These are phyloP conservation scores for Oryzaephilus surinamensis DNA, from an alignment of 1,140 invertebrate genomes.

Conservation along the genomic window DNA sequence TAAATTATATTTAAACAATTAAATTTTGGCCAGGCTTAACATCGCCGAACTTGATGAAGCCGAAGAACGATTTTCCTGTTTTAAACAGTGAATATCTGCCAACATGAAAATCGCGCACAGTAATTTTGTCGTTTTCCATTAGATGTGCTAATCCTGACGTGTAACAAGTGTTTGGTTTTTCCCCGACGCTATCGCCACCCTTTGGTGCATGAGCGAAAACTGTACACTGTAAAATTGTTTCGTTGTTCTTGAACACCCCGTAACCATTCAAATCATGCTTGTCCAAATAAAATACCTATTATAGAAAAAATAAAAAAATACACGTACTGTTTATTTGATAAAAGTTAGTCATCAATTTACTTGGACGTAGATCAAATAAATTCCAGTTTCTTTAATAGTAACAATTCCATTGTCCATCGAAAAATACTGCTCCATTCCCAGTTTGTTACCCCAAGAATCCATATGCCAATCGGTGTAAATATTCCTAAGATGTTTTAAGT, in stretches of 20 bases:
- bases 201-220: slow-evolving; percentile 37
- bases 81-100: slow-evolving; percentile 59
- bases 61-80: slow-evolving; percentile 68
- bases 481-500: slow-evolving; percentile 37
- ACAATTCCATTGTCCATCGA: slow-evolving; percentile 38
- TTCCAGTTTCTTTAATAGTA: slow-evolving; percentile 44
- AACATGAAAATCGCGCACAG: slow-evolving; percentile 54
- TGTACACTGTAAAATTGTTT: slow-evolving; percentile 48
- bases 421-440: slow-evolving; percentile 36
- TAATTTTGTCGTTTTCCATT: slow-evolving; percentile 49
- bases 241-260: slow-evolving; percentile 43
- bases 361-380: slow-evolving; percentile 58
- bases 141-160: slow-evolving; percentile 57
- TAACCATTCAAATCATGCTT: slow-evolving; percentile 53
- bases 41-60: slow-evolving; percentile 61
- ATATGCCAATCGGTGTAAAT: slow-evolving; percentile 42
- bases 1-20: not conserved
- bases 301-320: no score
- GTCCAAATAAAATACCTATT: slow-evolving; percentile 52
- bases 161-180: slow-evolving; percentile 60
- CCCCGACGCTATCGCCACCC: slow-evolving; percentile 37
- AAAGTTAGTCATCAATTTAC: slow-evolving; percentile 23
- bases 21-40: slow-evolving; percentile 18
- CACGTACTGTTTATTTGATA: not conserved
- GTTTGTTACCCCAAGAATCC: slow-evolving; percentile 38